phyloP scores from a whole-genome alignment of 2,113 vertebrate species.

The Mustelus asterias region DNA sequence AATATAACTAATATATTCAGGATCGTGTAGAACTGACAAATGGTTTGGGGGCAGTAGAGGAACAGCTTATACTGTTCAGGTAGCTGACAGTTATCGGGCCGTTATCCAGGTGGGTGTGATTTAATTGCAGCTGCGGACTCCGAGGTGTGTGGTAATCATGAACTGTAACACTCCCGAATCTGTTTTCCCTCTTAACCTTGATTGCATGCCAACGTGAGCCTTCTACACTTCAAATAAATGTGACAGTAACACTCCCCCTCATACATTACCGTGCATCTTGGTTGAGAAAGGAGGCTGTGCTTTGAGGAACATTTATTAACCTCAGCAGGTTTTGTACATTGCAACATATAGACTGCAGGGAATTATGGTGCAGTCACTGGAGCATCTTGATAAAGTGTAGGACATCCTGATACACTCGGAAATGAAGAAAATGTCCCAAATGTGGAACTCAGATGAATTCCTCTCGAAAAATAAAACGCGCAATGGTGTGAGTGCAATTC shows the following conservation, averaged over 20 bases:
- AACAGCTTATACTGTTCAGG: not conserved
- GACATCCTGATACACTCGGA: not conserved
- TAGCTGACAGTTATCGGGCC: not conserved
- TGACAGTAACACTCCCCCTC: not conserved
- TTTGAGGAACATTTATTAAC: not conserved
- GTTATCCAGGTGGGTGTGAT: slow-evolving; percentile 8
- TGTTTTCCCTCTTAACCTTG: not conserved
- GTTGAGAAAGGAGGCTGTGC: not conserved
- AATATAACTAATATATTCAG: not conserved
- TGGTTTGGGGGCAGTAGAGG: not conserved
- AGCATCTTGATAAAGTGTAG: not conserved
- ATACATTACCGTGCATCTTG: not conserved
- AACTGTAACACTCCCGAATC: not conserved
- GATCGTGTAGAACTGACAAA: not conserved
- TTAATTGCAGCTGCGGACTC: not conserved
- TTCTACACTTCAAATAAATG: not conserved
- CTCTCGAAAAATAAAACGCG: not conserved
- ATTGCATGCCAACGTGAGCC: not conserved
- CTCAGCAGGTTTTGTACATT: not conserved
- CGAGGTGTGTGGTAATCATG: not conserved
- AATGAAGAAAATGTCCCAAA: not conserved
- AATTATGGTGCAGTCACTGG: not conserved
- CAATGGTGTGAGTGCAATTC: not conserved
- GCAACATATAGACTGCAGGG: too few relatives aligned
- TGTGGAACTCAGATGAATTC: not conserved